Evolutionary conservation across 2,888 invertebrate species (phyloP).

Genomic region (Noctua janthe): DNA sequence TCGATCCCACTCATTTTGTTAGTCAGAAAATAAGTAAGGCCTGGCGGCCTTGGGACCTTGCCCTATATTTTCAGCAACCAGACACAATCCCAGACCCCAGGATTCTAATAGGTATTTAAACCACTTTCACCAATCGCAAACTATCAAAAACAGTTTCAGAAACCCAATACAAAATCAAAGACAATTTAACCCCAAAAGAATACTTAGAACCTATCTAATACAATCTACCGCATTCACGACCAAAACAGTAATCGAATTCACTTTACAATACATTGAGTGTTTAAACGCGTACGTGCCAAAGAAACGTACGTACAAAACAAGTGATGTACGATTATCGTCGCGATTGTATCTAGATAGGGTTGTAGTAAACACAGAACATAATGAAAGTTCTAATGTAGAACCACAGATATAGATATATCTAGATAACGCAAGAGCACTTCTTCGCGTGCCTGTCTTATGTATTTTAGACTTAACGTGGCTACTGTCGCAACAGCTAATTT

Average conservation of each 20-base stretch:
- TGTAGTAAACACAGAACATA: slow-evolving; percentile 38
- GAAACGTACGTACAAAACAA: slow-evolving; percentile 20
- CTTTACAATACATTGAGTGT: slow-evolving; percentile 48
- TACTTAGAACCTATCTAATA: slow-evolving; percentile 47
- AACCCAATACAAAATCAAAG: slow-evolving; percentile 21
- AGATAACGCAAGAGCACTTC: too few relatives aligned
- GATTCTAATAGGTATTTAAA: neutral
- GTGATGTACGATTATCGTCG: slow-evolving; percentile 54
- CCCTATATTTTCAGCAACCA: neutral
- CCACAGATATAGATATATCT: too few relatives aligned
- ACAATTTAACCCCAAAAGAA: slow-evolving; percentile 31
- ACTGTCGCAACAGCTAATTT: too few relatives aligned
- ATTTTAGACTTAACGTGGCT: too few relatives aligned
- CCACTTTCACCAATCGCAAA: neutral
- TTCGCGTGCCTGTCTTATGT: too few relatives aligned
- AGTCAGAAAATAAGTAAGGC: too few relatives aligned
- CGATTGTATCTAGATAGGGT: slow-evolving; percentile 41
- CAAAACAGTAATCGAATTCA: slow-evolving; percentile 25
- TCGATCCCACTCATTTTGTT: too few relatives aligned
- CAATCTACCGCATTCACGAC: slow-evolving; percentile 29
- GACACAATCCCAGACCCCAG: neutral
- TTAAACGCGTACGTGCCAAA: slow-evolving; percentile 31
- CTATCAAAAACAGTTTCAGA: slow-evolving; percentile 6
- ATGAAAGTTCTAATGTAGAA: slow-evolving; percentile 30
- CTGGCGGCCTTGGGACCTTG: too few relatives aligned